Evolutionary conservation across 2,888 invertebrate species (phyloP).

Genomic region (Parthenolecanium corni): DNA sequence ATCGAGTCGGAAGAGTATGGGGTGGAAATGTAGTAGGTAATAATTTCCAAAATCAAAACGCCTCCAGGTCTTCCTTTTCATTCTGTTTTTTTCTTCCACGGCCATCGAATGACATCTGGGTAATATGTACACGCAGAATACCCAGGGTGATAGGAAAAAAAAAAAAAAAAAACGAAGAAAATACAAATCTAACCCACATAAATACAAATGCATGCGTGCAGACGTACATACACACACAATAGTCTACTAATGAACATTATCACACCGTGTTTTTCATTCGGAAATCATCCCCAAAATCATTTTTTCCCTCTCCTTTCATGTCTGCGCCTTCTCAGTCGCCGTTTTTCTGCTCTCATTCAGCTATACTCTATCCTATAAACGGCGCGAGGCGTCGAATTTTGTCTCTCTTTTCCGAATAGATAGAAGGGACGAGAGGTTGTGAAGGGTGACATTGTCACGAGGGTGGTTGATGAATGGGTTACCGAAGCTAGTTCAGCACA

Average conservation of each 20-base stretch:
- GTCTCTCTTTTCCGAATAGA: too few species aligned
- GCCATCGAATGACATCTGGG: conserved; percentile 7
- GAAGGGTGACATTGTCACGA: background rate
- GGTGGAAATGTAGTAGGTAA: too few species aligned
- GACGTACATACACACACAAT: background rate
- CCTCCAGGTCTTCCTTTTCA: too few species aligned
- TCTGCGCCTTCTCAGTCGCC: background rate
- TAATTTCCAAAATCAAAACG: too few species aligned
- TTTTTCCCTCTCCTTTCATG: background rate
- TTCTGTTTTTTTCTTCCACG: background rate
- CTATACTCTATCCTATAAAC: too few species aligned
- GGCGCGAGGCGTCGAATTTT: too few species aligned
- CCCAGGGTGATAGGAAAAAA: too few species aligned
- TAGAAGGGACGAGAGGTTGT: background rate
- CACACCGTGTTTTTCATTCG: conserved; percentile 6
- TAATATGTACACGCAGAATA: background rate
- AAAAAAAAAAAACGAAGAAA: too few species aligned
- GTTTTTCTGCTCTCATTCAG: background rate
- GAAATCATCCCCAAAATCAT: conserved; percentile 15
- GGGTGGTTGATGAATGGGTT: conserved; percentile 14
- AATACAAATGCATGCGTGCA: too few species aligned
- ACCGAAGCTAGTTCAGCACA: conserved; percentile 15
- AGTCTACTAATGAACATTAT: conserved; percentile 16
- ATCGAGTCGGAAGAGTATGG: too few species aligned
- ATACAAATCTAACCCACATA: too few species aligned